Evolutionary conservation across 2,888 invertebrate species (phyloP).

Genomic region (Spisula solida): DNA sequence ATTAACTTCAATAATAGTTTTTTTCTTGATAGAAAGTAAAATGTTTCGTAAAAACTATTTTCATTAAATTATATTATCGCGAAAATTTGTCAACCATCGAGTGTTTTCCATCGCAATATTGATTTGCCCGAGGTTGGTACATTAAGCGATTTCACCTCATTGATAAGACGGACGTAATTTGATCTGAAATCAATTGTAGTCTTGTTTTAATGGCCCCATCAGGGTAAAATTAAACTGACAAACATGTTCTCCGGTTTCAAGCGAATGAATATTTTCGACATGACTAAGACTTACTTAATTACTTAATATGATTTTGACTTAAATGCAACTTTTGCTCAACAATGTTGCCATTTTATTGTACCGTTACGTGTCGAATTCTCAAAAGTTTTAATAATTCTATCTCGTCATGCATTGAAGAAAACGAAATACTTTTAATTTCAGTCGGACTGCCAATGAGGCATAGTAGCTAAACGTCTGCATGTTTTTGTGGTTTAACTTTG

Average conservation of each 20-base stretch:
- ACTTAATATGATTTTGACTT: neutral
- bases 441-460: too few relatives aligned
- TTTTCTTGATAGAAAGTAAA: neutral
- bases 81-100: neutral
- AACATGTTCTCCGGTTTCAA: neutral
- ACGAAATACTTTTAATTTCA: too few relatives aligned
- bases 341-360: too few relatives aligned
- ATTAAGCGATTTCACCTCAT: constrained; percentile 17
- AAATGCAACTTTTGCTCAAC: too few relatives aligned
- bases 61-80: too few relatives aligned
- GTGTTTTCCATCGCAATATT: neutral
- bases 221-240: constrained; percentile 1
- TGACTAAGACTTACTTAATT: constrained; percentile 3
- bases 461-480: too few relatives aligned
- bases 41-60: neutral
- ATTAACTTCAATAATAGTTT: neutral
- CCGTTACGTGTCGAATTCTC: too few relatives aligned
- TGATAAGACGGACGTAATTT: constrained; percentile 18
- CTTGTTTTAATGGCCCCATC: constrained; percentile 24
- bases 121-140: neutral
- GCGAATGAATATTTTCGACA: neutral
- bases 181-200: constrained; percentile 25
- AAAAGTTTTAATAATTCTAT: too few relatives aligned
- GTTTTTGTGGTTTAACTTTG: too few relatives aligned
- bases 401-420: too few relatives aligned